These are phyloP conservation scores for Lithobates pipiens DNA, from an alignment of 2,797 vertebrate species.

Conservation along the genomic window DNA sequence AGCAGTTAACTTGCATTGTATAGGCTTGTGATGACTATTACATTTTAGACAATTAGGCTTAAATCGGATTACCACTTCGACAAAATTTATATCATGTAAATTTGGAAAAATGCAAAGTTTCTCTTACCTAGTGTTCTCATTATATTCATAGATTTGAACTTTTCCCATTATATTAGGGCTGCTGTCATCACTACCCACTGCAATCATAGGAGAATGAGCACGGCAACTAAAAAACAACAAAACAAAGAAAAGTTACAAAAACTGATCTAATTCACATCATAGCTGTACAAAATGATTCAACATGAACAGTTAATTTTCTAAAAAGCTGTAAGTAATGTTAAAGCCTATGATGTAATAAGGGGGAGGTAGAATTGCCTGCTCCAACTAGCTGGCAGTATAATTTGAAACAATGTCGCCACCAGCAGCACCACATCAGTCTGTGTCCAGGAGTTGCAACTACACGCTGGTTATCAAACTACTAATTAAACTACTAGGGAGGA, in stretches of 20 bases:
- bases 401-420: too few species aligned
- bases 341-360: background rate
- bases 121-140: conserved; percentile 91
- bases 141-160: conserved; percentile 98
- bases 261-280: background rate
- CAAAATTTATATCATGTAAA: too few species aligned
- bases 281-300: too few species aligned
- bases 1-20: too few species aligned
- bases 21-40: too few species aligned
- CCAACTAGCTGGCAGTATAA: background rate
- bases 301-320: too few species aligned
- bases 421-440: background rate
- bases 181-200: conserved; percentile 94
- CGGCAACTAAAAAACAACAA: conserved; percentile 80
- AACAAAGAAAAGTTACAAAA: background rate
- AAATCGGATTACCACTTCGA: too few species aligned
- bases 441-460: background rate
- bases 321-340: too few species aligned
- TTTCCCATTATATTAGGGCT: conserved; percentile 92
- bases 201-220: conserved; percentile 95
- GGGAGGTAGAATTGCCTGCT: background rate
- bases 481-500: background rate
- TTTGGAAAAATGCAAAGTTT: too few species aligned
- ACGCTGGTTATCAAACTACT: background rate
- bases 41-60: too few species aligned